These are phyloP conservation scores for Madoqua kirkii DNA, from an alignment of 2,113 vertebrate genomes.

Conservation along the genomic window DNA sequence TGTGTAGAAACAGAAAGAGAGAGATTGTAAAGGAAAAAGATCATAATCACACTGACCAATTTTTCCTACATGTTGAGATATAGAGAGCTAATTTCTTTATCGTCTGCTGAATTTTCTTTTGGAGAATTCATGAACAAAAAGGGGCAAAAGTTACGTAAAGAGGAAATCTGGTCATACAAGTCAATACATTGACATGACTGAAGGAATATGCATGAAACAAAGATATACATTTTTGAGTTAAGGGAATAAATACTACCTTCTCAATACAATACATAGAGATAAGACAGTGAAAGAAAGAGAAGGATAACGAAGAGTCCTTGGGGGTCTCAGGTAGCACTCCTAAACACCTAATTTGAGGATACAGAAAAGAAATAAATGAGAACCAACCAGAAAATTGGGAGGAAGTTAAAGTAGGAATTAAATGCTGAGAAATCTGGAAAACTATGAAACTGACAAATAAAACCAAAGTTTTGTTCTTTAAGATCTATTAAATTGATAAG, in stretches of 20 bases:
- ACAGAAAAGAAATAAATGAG: background rate
- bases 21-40: background rate
- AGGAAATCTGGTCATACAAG: background rate
- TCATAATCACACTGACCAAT: background rate
- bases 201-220: background rate
- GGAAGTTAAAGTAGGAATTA: background rate
- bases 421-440: background rate
- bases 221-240: background rate
- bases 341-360: background rate
- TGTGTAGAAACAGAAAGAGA: background rate
- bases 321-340: background rate
- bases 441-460: background rate
- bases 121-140: background rate
- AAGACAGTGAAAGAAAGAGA: background rate
- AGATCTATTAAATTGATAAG: background rate
- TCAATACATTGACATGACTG: background rate
- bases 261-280: background rate
- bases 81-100: background rate
- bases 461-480: background rate
- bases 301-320: background rate
- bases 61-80: background rate
- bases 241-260: background rate
- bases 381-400: background rate
- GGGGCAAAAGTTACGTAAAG: background rate
- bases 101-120: background rate